Percentiles rank a stretch among this genome's conserved stretches.
These are phyloP conservation scores for Pelecanus crispus DNA, from an alignment of 2,113 vertebrate species.

Conservation along the genomic window DNA sequence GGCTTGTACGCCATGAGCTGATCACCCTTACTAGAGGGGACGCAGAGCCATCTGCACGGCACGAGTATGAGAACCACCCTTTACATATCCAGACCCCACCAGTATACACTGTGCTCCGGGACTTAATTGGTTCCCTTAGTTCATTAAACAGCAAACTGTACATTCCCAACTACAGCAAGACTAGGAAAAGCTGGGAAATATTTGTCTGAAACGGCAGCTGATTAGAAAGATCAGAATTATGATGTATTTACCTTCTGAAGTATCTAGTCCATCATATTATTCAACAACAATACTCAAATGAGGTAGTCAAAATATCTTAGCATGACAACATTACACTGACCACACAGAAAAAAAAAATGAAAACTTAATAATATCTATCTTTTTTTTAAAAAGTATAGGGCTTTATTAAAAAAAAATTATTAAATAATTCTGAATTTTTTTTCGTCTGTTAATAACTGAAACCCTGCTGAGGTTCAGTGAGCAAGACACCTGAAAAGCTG, in stretches of 20 bases:
- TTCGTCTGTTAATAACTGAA: slow-evolving; percentile 36
- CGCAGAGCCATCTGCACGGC: rapidly evolving
- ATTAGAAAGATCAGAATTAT: background rate
- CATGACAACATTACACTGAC: background rate
- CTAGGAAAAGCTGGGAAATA: background rate
- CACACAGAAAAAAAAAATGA: background rate
- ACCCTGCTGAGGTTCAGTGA: slow-evolving; percentile 17
- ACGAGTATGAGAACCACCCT: background rate
- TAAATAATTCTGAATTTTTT: background rate
- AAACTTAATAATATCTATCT: background rate
- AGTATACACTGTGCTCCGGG: background rate
- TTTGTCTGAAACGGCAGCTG: background rate
- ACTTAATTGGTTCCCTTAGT: background rate
- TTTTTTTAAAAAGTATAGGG: background rate
- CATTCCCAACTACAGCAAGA: background rate
- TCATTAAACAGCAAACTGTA: background rate
- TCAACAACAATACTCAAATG: background rate
- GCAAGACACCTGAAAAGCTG: background rate
- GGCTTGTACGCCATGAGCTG: rapidly evolving
- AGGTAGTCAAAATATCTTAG: slow-evolving; percentile 7
- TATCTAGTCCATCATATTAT: background rate
- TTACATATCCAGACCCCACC: background rate
- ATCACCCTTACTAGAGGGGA: background rate
- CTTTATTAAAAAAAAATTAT: slow-evolving; percentile 18
- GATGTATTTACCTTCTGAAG: background rate